Percentiles rank a stretch among this genome's conserved stretches.
Evolutionary conservation across 2,113 vertebrate genomes (phyloP).

Genomic region (Ciconia stormi): DNA sequence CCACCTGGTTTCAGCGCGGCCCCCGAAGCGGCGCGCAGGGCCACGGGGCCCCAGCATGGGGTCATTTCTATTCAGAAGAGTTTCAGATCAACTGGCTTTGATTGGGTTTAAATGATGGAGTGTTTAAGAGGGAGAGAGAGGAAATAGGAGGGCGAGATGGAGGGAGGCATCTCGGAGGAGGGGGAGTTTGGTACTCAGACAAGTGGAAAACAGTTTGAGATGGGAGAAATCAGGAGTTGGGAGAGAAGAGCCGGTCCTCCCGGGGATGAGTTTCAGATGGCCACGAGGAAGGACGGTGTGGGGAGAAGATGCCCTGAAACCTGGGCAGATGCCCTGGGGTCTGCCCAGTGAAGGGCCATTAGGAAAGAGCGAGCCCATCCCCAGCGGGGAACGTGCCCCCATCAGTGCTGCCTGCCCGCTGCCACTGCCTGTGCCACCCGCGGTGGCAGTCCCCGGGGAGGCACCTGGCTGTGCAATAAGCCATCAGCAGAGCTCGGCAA

Average conservation of each 20-base stretch:
- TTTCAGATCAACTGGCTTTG: constrained; percentile 58
- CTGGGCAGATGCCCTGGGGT: not conserved
- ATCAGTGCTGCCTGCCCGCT: no score
- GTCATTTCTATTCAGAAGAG: constrained; percentile 57
- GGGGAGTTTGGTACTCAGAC: not conserved
- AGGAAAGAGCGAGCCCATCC: accelerated
- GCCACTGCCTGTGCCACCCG: accelerated
- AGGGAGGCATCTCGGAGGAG: not conserved
- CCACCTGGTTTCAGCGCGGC: not conserved
- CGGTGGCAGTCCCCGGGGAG: not conserved
- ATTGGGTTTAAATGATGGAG: constrained; percentile 56
- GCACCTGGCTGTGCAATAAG: not conserved
- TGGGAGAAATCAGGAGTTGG: not conserved
- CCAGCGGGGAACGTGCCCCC: accelerated
- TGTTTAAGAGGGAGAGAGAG: constrained; percentile 45
- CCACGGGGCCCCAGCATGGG: not conserved
- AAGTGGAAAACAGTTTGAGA: constrained; percentile 21
- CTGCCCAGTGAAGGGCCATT: not conserved
- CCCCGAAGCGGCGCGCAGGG: not conserved
- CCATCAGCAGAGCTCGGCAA: not conserved
- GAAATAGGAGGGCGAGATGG: constrained; percentile 3
- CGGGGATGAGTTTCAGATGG: not conserved
- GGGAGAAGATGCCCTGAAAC: not conserved
- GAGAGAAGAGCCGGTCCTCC: not conserved
- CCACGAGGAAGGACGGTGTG: not conserved